A percentile compares a stretch with the other conserved stretches of the same genome.
Conservation (phyloP, 2,797 vertebrate species). For the Botia kubotai region DNA sequence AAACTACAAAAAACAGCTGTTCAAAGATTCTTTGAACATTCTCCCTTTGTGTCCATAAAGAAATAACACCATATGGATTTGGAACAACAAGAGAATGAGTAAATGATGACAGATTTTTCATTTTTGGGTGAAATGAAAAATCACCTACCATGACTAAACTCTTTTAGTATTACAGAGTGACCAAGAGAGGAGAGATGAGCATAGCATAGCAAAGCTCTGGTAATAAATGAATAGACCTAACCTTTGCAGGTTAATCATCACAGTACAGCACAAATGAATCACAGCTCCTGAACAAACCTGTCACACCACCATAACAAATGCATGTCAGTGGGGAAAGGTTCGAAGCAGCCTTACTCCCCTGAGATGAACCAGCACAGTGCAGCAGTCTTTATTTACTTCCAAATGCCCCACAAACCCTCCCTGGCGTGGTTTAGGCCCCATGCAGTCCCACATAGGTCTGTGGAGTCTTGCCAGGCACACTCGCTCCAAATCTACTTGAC, state of each 20-base stretch:
- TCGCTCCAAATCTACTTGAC: constrained; percentile 65
- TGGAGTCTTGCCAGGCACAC: constrained; percentile 61
- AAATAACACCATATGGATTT: neutral
- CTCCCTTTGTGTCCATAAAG: neutral
- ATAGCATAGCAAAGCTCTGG: neutral
- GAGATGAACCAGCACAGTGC: constrained; percentile 33
- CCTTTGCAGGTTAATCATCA: constrained; percentile 33
- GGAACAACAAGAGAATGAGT: neutral
- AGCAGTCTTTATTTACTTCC: constrained; percentile 53
- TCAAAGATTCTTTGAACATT: no score
- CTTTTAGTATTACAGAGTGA: neutral
- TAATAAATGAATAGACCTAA: constrained; percentile 26
- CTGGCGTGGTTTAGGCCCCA: constrained; percentile 39
- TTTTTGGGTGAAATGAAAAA: neutral
- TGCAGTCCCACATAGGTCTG: constrained; percentile 59
- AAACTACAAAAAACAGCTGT: no score
- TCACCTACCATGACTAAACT: neutral
- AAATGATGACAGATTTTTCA: neutral
- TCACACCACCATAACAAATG: constrained; percentile 22
- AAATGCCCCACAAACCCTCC: constrained; percentile 36
- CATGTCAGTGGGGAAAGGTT: constrained; percentile 22
- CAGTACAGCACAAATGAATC: neutral
- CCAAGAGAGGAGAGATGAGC: neutral
- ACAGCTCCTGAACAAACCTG: constrained; percentile 26
- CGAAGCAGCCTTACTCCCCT: constrained; percentile 17